Base-by-base conservation (phyloP, 1,140 invertebrate genomes). In the Ceratosolen fusciceps region DNA sequence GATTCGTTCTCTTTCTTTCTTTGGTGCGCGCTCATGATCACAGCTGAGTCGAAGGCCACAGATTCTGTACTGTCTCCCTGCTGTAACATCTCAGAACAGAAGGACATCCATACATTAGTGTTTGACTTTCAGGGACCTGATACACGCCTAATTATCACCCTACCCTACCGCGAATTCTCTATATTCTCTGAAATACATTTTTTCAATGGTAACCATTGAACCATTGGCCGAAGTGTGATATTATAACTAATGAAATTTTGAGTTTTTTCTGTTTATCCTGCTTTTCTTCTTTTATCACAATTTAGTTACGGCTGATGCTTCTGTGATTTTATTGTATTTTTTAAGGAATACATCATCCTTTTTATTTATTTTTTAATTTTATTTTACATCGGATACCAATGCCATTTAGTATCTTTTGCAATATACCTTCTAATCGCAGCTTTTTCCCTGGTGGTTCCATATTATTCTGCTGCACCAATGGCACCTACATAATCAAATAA, bases 21-120 rank as follows among this genome's bases (percentile, higher is more conserved):
- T 90, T 89, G 89, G 88, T 86, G 85, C 87, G 89, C 88, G 84
- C 87, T 88, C 89, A 89, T 88, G 88, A 88, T 90, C 89, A 87
- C 89, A 88, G 89, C 86, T 90, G 88, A 90, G 88, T 88, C 86
- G 89, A 88, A 90, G 90, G 88, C 90, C 89, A 90, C 86, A 88
- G 89, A 90, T 89, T 90, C 88, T 90, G 89, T 90, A 90, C 87
- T 88, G 88, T 90, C 88, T 90, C 87, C 88, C 88, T 86, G 87
- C 90, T 90, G 90, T 90, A 90, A 90, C 90, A 90, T 90, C 89
- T 90, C 90, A 90, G 90, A 90, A 90, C 90, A 90, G 86, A 90
- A 90, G 89, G 88, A 90, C 89, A 90, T 89, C 88, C 88, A 90
- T 88, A 89, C 85, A 90, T 90, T 90, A 90, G 90, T 90, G 86